Evolutionary conservation across 2,888 invertebrate genomes (phyloP).

Genomic region (Troides helena): DNA sequence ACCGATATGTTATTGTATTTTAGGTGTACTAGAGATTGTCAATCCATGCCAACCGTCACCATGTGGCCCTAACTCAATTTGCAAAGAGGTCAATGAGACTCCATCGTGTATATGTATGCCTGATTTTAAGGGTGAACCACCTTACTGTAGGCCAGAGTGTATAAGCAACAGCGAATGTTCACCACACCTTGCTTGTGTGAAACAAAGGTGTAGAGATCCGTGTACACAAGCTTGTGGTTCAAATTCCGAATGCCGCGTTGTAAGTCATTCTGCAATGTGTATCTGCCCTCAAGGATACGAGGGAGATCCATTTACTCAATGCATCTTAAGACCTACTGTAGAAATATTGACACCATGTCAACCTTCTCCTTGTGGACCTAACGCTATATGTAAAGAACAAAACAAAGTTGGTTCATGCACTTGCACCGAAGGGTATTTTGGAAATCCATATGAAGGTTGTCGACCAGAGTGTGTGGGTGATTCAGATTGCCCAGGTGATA

Average conservation of each 20-base stretch:
- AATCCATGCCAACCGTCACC: slow-evolving; percentile 89
- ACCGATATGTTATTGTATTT: slow-evolving; percentile 34
- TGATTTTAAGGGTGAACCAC: slow-evolving; percentile 85
- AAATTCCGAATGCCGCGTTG: slow-evolving; percentile 86
- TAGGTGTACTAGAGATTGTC: slow-evolving; percentile 52
- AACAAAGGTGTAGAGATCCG: slow-evolving; percentile 87
- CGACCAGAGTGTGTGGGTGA: slow-evolving; percentile 87
- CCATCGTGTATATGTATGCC: slow-evolving; percentile 88
- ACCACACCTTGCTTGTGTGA: slow-evolving; percentile 85
- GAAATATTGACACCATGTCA: slow-evolving; percentile 82
- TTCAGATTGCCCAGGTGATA: slow-evolving; percentile 86
- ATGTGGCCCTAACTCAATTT: slow-evolving; percentile 89
- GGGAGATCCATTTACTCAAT: slow-evolving; percentile 84
- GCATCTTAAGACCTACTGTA: slow-evolving; percentile 65
- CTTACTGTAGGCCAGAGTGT: slow-evolving; percentile 90
- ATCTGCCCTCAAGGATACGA: slow-evolving; percentile 83
- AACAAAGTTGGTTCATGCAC: slow-evolving; percentile 85
- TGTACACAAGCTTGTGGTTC: slow-evolving; percentile 86
- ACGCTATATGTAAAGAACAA: slow-evolving; percentile 84
- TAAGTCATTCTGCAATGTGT: slow-evolving; percentile 90
- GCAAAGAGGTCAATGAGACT: slow-evolving; percentile 83
- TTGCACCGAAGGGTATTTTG: slow-evolving; percentile 85
- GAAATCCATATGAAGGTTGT: slow-evolving; percentile 89
- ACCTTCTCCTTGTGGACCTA: slow-evolving; percentile 86
- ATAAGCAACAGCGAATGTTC: slow-evolving; percentile 87